Base-by-base conservation (phyloP, 2,113 vertebrate genomes). In the Coryphaenoides rupestris region DNA sequence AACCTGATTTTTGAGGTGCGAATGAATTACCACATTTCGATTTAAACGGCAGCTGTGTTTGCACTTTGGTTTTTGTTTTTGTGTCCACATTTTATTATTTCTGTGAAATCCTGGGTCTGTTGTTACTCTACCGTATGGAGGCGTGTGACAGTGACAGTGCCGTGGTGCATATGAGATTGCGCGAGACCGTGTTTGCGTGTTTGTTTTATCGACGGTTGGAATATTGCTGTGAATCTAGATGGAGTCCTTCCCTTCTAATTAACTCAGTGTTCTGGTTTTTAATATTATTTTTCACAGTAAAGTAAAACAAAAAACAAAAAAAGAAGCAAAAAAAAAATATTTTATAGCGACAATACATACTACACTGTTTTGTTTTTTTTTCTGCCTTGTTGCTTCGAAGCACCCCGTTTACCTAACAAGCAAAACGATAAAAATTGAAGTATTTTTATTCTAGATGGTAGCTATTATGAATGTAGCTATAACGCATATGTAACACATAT, bases 31-130 rank as follows among this genome's bases (percentile, higher is more conserved):
- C 84, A 87, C 84, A 84, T 86, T 86, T 86, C 46, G 40, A 78
- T 66, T 50, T n/a, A 6, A 75, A 84, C 72, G 86, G 86, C 88
- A 88, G 85, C 85, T 87, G 81, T 88, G 84, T 87, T 89, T 90
- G 89, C 90, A 90, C 89, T 90, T 90, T 90, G 84, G 83, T 88
- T 84, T 83, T n/a, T n/a, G n/a, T n/a, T n/a, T n/a, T n/a, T n/a
- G n/a, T 84, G 77, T 86, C 86, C 77, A 81, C 77, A 83, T 88
- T 84, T 87, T 88, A 91, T 90, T 80, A 89, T 90, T 90, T 90
- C 89, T 90, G 87, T 91, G 90, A 91, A 90, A 90, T 90, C 79
- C 84, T 82, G 83, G 84, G 85, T 84, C 21, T 82, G 78, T 87
- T 84, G 79, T 80, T 77, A 82, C 84, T 83, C 75, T 80, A 66